Evolutionary conservation across 2,888 invertebrate species (phyloP), one percentile per base, ranked within the genome.

Genomic region (Apocheima hispidaria): DNA sequence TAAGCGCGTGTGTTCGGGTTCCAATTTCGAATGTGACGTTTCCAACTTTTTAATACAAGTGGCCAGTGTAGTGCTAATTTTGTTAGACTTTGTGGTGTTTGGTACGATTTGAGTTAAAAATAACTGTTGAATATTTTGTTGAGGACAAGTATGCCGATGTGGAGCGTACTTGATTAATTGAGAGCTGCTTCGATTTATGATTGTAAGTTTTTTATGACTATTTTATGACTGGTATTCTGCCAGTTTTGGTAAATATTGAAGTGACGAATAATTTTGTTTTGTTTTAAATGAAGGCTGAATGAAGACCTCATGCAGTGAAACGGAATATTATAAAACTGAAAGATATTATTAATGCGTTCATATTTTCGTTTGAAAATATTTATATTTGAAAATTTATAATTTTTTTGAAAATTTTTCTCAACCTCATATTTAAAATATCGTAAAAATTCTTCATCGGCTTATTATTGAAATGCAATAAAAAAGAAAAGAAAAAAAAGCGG

Each of bases 61-160:
- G 59, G 26, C 57, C 41, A 43, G 60, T 60, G 49, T 35, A 41
- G 48, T 46, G 33, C 33, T 46, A 18, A 36, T 21, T 48, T 58
- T 70, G 10, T 5, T 51, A 40, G 71, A 76, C 72, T 75, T 76
- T 72, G 73, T 73, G 61, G 67, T 55, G 68, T 72, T 72, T 79
- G 79, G 78, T 79, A 79, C 75, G 71, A 71, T 80, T 70, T 77
- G 69, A 71, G 81, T 77, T 81, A 62, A 73, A 82, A 83, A 83
- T 83, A 83, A 77, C 77, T 67, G 65, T 54, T 49, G 78, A 73
- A 78, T 82, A 81, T 82, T 82, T 82, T n/a, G n/a, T 77, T 66
- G 77, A 74, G 80, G 58, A 21, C 4, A 6, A 4, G 4, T 12
- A 21, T 48, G 38, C 12, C n/a, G n/a, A n/a, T 48, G 46, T 72